Evolutionary conservation across 2,797 vertebrate species (phyloP), one percentile per base, ranked within the genome.

Genomic region (Oreortyx pictus): DNA sequence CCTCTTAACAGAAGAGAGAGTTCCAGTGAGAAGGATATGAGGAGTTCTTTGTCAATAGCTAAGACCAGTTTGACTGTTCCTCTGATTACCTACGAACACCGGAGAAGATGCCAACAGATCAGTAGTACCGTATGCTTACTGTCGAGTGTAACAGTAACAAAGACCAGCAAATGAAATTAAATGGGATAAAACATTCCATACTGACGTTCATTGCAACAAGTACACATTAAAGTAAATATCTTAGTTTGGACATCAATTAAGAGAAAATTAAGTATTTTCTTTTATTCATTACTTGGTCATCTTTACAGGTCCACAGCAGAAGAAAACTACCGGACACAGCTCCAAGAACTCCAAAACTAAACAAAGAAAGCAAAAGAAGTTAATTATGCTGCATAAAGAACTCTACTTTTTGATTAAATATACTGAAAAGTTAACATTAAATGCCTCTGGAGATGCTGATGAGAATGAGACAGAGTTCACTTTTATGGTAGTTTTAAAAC

Each of bases 281-380:
- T 92, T 89, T 82, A 82, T 83, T 93, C 23, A 52, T 70, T 85
- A 84, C 37, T 86, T 86, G 68, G 44, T 43, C 89, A 80, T 35
- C 74, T 93, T 89, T 83, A 89, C 57, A 91, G 50, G 47, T 89
- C 71, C 44, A 86, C 11, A 83, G 37, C 56, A 79, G 73, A 85
- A 85, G 24, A 77, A 16, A 88, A 79, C 75, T 46, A 86, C 22
- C 1, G 0, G 67, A 86, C 49, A 86, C 44, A 91, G 74, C 10
- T 66, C 56, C 81, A 54, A 37, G 22, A 89, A 76, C 22, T 79
- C 52, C 37, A 79, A 91, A 94, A 93, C 44, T 80, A 86, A 90
- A 85, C 60, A 86, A 92, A 97, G 79, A 39, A 96, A 96, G 89
- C 60, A 87, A 93, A 88, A 88, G 96, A 82, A n/a, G 79, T 94